Base-by-base conservation (phyloP, 2,888 invertebrate genomes). In the Plutella xylostella region DNA sequence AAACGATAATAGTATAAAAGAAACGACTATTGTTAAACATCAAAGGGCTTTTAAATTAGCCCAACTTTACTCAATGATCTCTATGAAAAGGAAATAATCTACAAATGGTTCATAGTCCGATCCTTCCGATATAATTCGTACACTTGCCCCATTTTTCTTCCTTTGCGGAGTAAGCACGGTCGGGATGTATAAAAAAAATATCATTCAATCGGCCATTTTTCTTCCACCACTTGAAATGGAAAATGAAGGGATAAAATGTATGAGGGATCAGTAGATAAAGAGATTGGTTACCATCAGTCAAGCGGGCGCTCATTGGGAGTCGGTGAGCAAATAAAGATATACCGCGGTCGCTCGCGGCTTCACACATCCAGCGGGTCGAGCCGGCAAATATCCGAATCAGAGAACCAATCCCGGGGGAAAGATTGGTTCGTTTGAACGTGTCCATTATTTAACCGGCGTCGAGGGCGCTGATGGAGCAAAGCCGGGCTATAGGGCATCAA, bases 191-290 rank as follows among this genome's bases (percentile, higher is more conserved):
- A 76, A 77, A 72, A 75, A 79, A 76, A 75, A 77, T 80, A 80
- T 80, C 77, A 80, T 80, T 76, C 80, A 77, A 80, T 77, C 67
- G 75, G 63, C 68, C 68, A 74, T 76, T 72, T 69, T 62, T 67
- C 68, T 25, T 22, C 75, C 68, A 74, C 60, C 62, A 65, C 63
- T 68, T 55, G 58, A 52, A 54, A 71, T 68, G 65, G 66, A 72
- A 72, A 72, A 70, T 65, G 70, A 67, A 68, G 61, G 69, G 65
- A 70, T 71, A 61, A 65, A 70, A 72, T 71, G 62, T 71, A 67
- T 69, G 68, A 64, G 65, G 64, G 62, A 67, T 70, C 67, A 66
- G 66, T 66, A 65, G 57, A 62, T 62, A 60, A 59, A 64, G 47
- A 58, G 55, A 60, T 60, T 59, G 50, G 50, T 51, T 42, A 45